Evolutionary conservation across 2,797 vertebrate species (phyloP), one percentile per base, ranked within the genome.

Genomic region (Pseudopleuronectes americanus): DNA sequence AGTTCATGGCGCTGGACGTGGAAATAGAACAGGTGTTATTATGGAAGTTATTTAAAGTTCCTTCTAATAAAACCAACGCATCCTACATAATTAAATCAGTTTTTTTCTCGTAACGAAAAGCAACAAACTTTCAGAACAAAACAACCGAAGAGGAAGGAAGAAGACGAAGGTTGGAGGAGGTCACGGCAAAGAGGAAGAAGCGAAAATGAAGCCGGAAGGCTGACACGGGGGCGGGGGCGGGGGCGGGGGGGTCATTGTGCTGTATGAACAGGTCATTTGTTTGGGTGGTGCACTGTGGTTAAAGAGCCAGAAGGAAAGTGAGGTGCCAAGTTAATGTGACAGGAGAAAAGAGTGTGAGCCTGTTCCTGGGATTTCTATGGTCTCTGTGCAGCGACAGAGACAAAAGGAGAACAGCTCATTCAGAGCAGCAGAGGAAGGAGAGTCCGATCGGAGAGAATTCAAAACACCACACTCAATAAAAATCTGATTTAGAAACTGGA

Each of bases 251-350:
- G 54, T 58, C 80, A 83, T 84, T 90, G 87, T 82, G 79, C 74
- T 64, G 57, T 49, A 55, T 87, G 81, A 88, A 89, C 87, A 87
- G 83, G 76, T 89, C 87, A 76, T 90, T 89, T 89, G 84, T 89
- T 84, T 84, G 77, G 74, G 71, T 69, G 87, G 88, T 85, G 89
- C 88, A 88, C 59, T 24, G 72, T 57, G 81, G 75, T 85, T 81
- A 80, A 83, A 74, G 74, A 71, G 68, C 79, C 80, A 55, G 68
- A 76, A 76, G 80, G 74, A 85, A 85, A 84, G 83, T 45, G 68
- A 90, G 82, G 84, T 86, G 87, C 86, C 84, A 83, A 86, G 77
- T 89, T 86, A 89, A 92, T 89, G 87, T 88, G 85, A 86, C 89
- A 88, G 87, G 83, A 86, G 23, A 91, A 90, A 90, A 87, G 75